Evolutionary conservation across 2,888 invertebrate genomes (phyloP).

Genomic region (Oasisia sp.): DNA sequence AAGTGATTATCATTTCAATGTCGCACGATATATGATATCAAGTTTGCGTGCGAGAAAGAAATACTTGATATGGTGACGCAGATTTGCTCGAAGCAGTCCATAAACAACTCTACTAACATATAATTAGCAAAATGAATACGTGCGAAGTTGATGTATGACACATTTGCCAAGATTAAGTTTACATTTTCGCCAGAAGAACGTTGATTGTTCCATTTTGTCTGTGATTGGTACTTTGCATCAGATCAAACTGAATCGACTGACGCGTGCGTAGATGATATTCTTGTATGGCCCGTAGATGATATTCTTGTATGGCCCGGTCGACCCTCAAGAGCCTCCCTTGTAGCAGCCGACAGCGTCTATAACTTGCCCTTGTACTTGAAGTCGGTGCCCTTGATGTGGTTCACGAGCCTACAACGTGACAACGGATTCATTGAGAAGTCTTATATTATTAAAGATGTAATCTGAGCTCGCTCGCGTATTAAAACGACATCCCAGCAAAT

Average conservation of each 20-base stretch:
- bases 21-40: background rate
- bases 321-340: background rate
- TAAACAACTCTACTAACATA: too few species aligned
- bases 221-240: background rate
- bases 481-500: too few species aligned
- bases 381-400: conserved; percentile 38
- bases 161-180: too few species aligned
- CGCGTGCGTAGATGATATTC: background rate
- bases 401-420: conserved; percentile 31
- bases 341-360: background rate
- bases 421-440: background rate
- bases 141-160: too few species aligned
- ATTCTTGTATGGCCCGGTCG: background rate
- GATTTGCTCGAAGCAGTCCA: too few species aligned
- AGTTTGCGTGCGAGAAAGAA: background rate
- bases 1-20: background rate
- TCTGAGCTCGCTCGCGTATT: background rate
- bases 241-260: background rate
- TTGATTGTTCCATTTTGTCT: too few species aligned
- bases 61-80: background rate
- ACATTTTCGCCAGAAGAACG: too few species aligned
- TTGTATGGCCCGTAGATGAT: background rate
- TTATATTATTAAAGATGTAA: background rate
- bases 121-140: too few species aligned
- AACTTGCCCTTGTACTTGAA: conserved; percentile 37